These are phyloP conservation scores for Pyrgus malvae DNA, from an alignment of 2,888 invertebrate species.

Conservation along the genomic window DNA sequence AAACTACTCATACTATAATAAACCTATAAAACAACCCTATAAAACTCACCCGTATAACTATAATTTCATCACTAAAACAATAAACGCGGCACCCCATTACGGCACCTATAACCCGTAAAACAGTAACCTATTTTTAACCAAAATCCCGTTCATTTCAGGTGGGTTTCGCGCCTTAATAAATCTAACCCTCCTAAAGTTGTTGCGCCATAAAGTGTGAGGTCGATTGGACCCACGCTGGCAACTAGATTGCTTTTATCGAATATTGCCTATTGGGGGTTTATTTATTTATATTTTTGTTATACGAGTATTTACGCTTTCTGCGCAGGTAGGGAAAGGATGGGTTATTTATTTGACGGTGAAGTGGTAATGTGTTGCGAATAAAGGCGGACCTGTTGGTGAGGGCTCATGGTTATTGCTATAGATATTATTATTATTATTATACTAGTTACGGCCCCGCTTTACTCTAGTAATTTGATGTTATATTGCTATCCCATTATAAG, in stretches of 20 bases:
- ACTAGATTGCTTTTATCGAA: constrained; percentile 70
- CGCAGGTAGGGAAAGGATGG: constrained; percentile 31
- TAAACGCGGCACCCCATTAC: neutral
- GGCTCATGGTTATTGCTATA: too few species aligned
- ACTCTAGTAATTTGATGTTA: too few species aligned
- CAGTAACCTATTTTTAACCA: constrained; percentile 10
- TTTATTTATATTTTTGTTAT: constrained; percentile 42
- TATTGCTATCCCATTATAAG: too few species aligned
- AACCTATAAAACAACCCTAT: neutral
- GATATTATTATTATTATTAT: too few species aligned
- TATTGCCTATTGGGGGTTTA: constrained; percentile 49
- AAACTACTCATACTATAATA: too few species aligned
- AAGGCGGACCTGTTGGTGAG: too few species aligned
- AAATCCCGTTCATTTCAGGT: constrained; percentile 47
- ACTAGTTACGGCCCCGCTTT: too few species aligned
- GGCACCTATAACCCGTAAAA: neutral
- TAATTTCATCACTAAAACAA: constrained; percentile 14
- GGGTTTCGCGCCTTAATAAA: constrained; percentile 58
- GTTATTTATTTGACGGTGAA: constrained; percentile 21
- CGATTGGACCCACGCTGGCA: constrained; percentile 50
- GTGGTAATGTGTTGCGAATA: constrained; percentile 9
- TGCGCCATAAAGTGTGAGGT: constrained; percentile 57
- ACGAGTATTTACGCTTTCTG: constrained; percentile 32
- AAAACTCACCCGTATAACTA: neutral
- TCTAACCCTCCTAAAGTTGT: constrained; percentile 64